A percentile compares a stretch with the other conserved stretches of the same genome.
Conservation (phyloP, 2,113 vertebrate genomes). For the Nannobrachium achirus region DNA sequence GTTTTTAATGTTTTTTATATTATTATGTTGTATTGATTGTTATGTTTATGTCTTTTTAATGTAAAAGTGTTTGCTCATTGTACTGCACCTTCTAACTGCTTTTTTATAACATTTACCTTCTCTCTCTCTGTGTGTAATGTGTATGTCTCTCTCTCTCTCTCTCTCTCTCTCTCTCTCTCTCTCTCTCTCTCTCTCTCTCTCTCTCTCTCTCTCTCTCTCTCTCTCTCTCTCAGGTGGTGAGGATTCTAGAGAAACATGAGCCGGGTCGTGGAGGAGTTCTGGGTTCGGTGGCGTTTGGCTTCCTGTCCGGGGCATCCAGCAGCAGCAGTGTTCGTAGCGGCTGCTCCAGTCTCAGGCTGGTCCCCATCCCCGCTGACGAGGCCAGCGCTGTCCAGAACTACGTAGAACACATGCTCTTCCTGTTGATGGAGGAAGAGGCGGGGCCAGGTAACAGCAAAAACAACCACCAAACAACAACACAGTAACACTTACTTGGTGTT, state of each 20-base stretch:
- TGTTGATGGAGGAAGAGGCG: constrained; percentile 92
- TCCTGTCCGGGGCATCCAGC: constrained; percentile 41
- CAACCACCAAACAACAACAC: background rate
- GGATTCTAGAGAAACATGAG: constrained; percentile 95
- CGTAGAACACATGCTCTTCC: constrained; percentile 96
- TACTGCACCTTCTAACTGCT: too few species aligned
- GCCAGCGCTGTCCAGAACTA: constrained; percentile 97
- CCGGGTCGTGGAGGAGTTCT: constrained; percentile 70
- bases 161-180: background rate
- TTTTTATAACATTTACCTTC: too few species aligned
- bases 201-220: background rate
- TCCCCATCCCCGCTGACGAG: constrained; percentile 87
- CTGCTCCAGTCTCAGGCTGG: constrained; percentile 51
- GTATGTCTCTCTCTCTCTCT: background rate
- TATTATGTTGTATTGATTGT: too few species aligned
- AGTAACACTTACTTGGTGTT: too few species aligned
- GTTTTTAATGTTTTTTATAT: too few species aligned
- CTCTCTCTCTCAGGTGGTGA: constrained; percentile 82
- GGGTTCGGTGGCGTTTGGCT: constrained; percentile 30
- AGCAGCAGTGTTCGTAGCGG: background rate
- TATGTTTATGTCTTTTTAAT: too few species aligned
- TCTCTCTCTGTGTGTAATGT: constrained; percentile 12
- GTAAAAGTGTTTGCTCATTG: constrained; percentile 14
- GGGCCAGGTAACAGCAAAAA: constrained; percentile 73
- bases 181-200: background rate